phyloP scores from a whole-genome alignment of 2,888 invertebrate species.

The Drosophila prostipennis region DNA sequence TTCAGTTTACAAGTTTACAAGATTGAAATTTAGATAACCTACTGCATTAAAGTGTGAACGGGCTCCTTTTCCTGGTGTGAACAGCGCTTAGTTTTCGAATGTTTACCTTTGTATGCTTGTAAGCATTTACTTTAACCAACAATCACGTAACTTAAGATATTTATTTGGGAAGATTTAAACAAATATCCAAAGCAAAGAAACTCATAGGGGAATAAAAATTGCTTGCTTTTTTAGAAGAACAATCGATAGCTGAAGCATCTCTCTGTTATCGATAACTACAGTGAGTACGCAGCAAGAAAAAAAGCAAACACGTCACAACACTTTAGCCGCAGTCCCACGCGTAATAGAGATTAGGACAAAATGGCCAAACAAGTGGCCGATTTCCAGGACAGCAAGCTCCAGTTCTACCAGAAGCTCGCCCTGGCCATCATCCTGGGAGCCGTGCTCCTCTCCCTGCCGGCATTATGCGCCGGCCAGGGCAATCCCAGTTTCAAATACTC shows the following conservation, averaged over 20 bases:
- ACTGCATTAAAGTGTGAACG: not conserved
- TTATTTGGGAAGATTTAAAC: not conserved
- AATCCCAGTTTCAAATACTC: slow-evolving; percentile 94
- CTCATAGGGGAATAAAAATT: not conserved
- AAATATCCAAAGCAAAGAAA: not conserved
- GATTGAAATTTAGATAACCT: no score
- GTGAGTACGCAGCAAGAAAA: slow-evolving; percentile 19
- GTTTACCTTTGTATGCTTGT: not conserved
- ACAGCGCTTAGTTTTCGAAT: not conserved
- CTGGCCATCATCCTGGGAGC: slow-evolving; percentile 72
- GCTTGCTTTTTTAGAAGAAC: not conserved
- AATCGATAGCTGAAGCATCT: not conserved
- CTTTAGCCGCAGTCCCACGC: slow-evolving; percentile 35
- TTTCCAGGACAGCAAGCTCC: slow-evolving; percentile 52
- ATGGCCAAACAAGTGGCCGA: slow-evolving; percentile 63
- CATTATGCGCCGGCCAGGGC: slow-evolving; percentile 85
- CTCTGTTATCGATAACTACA: slow-evolving; percentile 42
- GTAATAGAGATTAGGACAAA: slow-evolving; percentile 15
- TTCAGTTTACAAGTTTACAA: no score
- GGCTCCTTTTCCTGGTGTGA: not conserved
- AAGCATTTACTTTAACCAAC: not conserved
- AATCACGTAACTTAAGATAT: no score
- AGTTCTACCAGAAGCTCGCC: slow-evolving; percentile 65
- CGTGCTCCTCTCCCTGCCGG: slow-evolving; percentile 82
- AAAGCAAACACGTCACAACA: slow-evolving; percentile 71